phyloP scores from a whole-genome alignment of 1,140 invertebrate genomes.

The Dysdera silvatica region DNA sequence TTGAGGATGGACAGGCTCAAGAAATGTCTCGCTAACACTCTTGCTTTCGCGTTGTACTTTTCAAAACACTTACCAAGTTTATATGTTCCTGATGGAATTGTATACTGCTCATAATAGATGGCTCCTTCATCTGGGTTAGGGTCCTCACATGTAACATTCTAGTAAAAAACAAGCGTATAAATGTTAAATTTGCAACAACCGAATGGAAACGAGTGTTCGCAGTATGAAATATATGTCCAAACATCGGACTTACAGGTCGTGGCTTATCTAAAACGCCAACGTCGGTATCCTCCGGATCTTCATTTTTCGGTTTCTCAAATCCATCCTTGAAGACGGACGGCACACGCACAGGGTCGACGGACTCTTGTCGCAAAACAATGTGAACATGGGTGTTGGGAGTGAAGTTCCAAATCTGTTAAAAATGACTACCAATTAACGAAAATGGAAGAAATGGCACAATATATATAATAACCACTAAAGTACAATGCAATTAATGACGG shows the following conservation, averaged over 20 bases:
- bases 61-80: slow-evolving; percentile 52
- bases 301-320: slow-evolving; percentile 81
- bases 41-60: too few relatives aligned
- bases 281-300: slow-evolving; percentile 50
- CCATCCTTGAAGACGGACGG: slow-evolving; percentile 89
- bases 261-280: slow-evolving; percentile 21
- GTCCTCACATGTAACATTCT: slow-evolving; percentile 29
- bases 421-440: too few relatives aligned
- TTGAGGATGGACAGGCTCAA: too few relatives aligned
- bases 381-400: slow-evolving; percentile 55
- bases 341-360: slow-evolving; percentile 71
- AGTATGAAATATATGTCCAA: neutral
- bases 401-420: slow-evolving; percentile 59
- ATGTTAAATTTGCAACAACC: neutral
- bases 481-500: too few relatives aligned
- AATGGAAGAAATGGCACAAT: too few relatives aligned
- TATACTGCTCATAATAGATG: slow-evolving; percentile 87
- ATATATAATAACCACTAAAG: neutral
- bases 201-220: neutral
- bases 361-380: slow-evolving; percentile 60
- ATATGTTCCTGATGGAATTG: slow-evolving; percentile 70
- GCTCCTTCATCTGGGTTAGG: slow-evolving; percentile 52
- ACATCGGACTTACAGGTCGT: slow-evolving; percentile 13
- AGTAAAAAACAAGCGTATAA: neutral
- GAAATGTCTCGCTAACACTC: too few relatives aligned